Conservation (phyloP, 2,113 vertebrate genomes). For the Micronycteris hirsuta region DNA sequence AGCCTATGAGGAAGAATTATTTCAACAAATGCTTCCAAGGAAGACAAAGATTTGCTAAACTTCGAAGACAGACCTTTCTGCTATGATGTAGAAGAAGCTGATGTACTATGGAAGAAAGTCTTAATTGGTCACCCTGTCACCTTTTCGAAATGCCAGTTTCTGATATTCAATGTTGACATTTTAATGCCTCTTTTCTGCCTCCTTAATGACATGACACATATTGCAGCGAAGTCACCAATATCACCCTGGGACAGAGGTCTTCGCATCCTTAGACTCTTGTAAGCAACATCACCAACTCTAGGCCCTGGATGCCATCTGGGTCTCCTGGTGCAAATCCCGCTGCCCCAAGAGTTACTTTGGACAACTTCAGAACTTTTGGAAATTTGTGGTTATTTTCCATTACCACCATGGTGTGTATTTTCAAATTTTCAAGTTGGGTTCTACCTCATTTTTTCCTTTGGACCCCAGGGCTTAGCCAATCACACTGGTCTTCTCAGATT, state of each 20-base stretch:
- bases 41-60: neutral
- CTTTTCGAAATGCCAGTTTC: neutral
- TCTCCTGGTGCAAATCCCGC: neutral
- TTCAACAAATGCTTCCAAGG: neutral
- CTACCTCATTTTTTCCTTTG: neutral
- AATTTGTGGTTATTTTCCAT: neutral
- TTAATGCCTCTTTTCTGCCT: neutral
- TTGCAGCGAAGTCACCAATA: neutral
- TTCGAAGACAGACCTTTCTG: neutral
- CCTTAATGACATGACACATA: neutral
- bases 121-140: neutral
- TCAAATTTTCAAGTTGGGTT: neutral
- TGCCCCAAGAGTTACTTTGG: neutral
- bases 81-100: neutral
- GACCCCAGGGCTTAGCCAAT: too few relatives aligned
- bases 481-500: neutral
- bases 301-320: too few relatives aligned
- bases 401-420: neutral
- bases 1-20: neutral
- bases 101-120: neutral
- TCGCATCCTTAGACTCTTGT: neutral
- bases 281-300: neutral
- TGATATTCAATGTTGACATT: neutral
- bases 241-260: neutral
- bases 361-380: neutral